phyloP scores from a whole-genome alignment of 2,797 vertebrate species.

The Natrix natrix region DNA sequence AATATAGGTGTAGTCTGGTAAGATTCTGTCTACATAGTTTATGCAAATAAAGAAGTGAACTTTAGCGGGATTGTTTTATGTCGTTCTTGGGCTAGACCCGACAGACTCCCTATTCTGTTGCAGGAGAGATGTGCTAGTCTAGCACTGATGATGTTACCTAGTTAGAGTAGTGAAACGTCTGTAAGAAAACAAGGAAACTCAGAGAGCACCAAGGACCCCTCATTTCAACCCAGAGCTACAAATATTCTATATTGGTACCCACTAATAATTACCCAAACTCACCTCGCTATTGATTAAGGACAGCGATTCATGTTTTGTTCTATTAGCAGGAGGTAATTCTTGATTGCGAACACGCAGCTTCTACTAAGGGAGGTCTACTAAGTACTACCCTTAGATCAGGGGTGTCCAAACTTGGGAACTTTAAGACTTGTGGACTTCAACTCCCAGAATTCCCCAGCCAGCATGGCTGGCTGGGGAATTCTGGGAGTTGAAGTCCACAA shows the following conservation, averaged over 20 bases:
- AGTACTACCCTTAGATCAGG: not conserved
- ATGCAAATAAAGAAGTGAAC: not conserved
- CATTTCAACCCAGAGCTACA: too few relatives aligned
- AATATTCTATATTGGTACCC: not conserved
- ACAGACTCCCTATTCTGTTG: not conserved
- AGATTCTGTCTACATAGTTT: not conserved
- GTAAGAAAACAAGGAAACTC: too few relatives aligned
- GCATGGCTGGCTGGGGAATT: too few relatives aligned
- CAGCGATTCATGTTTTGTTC: not conserved
- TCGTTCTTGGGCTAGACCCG: not conserved
- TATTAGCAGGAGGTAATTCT: not conserved
- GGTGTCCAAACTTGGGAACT: too few relatives aligned
- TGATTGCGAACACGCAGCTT: not conserved
- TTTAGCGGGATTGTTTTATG: not conserved
- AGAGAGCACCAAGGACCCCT: too few relatives aligned
- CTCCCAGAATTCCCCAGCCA: too few relatives aligned
- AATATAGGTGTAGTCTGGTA: not conserved
- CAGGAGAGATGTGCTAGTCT: not conserved
- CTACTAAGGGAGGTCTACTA: not conserved
- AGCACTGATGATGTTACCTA: too few relatives aligned
- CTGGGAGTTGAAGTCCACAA: too few relatives aligned
- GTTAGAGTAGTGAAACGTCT: too few relatives aligned
- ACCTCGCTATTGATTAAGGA: not conserved
- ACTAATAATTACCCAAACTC: not conserved
- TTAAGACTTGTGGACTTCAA: too few relatives aligned